phyloP scores from a whole-genome alignment of 35 echinoderm and acorn worm genomes.

The Hemicentrotus pulcherrimus region DNA sequence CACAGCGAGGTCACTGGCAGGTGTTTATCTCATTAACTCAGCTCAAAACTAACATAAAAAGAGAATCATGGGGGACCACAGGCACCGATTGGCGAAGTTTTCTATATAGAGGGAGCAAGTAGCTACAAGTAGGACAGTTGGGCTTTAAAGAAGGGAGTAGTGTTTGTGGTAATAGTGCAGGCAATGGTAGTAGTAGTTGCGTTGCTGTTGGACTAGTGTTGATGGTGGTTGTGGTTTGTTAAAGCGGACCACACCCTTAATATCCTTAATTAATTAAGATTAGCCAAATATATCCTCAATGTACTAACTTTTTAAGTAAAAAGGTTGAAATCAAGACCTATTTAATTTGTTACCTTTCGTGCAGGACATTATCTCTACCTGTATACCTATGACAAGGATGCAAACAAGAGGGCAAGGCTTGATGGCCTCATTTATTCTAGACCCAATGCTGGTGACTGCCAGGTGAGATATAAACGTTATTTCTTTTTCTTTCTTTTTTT shows the following conservation, averaged over 20 bases:
- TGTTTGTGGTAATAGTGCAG: background rate
- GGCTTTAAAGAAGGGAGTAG: background rate
- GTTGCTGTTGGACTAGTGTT: constrained; percentile 60
- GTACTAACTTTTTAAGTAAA: too few relatives aligned
- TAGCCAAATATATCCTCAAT: too few relatives aligned
- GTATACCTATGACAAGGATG: background rate
- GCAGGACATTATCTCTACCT: constrained; percentile 31
- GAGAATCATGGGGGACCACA: too few relatives aligned
- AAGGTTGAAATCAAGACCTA: too few relatives aligned
- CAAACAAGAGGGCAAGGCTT: constrained; percentile 21
- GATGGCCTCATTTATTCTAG: constrained; percentile 23
- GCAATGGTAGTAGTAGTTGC: background rate
- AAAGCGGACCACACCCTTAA: constrained; percentile 55
- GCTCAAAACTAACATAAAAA: too few relatives aligned
- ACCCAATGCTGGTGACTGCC: constrained; percentile 28
- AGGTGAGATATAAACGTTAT: background rate
- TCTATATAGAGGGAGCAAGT: too few relatives aligned
- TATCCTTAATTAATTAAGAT: background rate
- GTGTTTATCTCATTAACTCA: too few relatives aligned
- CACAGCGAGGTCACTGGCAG: too few relatives aligned
- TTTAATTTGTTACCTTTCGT: background rate
- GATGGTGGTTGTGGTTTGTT: background rate
- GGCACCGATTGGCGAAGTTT: background rate
- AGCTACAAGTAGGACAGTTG: too few relatives aligned
- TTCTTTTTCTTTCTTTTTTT: background rate